Percentiles rank a stretch among this genome's conserved stretches.
phyloP scores from a whole-genome alignment of 1,140 invertebrate genomes.

The Rhagoletis pomonella region DNA sequence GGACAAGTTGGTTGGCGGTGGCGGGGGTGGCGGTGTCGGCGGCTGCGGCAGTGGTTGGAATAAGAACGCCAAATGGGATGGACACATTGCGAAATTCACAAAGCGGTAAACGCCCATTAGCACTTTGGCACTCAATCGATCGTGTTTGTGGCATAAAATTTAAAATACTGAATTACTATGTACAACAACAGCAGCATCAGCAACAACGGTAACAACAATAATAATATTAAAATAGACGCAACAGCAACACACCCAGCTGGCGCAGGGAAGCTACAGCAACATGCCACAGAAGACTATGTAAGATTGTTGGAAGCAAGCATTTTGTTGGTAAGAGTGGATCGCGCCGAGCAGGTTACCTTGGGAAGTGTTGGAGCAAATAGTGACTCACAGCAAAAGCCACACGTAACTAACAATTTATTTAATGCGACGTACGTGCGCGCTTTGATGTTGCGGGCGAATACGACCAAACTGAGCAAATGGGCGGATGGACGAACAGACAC shows the following conservation, averaged over 20 bases:
- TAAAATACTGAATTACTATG: slow-evolving; percentile 45
- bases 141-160: slow-evolving; percentile 62
- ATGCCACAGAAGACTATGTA: not conserved
- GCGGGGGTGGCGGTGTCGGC: not conserved
- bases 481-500: slow-evolving; percentile 27
- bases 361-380: slow-evolving; percentile 35
- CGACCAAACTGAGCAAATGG: not conserved
- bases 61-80: too few species aligned
- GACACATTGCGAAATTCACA: slow-evolving; percentile 18
- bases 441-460: slow-evolving; percentile 55
- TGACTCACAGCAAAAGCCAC: slow-evolving; percentile 55
- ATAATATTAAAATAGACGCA: not conserved
- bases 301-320: not conserved
- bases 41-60: not conserved
- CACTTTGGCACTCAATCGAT: slow-evolving; percentile 74
- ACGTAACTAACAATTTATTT: slow-evolving; percentile 74
- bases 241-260: slow-evolving; percentile 38
- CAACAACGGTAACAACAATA: slow-evolving; percentile 24
- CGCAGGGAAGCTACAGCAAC: not conserved
- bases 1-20: not conserved
- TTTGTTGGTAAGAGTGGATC: not conserved
- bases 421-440: slow-evolving; percentile 72
- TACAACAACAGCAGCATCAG: slow-evolving; percentile 24
- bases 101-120: slow-evolving; percentile 71
- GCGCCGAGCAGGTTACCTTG: not conserved